Evolutionary conservation across 2,113 vertebrate species (phyloP).

Genomic region (Agapornis roseicollis): DNA sequence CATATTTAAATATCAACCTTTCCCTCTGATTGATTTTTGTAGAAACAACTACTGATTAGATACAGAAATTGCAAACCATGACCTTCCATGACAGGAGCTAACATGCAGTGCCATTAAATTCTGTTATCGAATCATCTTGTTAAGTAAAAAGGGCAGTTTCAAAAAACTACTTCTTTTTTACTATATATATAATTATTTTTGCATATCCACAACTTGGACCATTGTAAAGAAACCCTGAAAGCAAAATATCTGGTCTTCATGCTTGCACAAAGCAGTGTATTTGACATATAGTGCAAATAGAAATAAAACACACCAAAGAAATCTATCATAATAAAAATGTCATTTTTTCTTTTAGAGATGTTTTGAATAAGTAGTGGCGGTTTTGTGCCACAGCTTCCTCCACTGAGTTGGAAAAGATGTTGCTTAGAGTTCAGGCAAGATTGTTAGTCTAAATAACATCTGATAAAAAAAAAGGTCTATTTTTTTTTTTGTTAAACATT

Average conservation of each 20-base stretch:
- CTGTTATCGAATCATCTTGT: conserved; percentile 39
- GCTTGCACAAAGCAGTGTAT: neutral
- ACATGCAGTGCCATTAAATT: neutral
- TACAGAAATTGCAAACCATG: conserved; percentile 58
- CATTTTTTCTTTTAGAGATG: neutral
- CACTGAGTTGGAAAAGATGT: neutral
- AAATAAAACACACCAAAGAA: neutral
- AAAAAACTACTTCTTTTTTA: neutral
- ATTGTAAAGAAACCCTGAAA: neutral
- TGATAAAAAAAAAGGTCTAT: neutral
- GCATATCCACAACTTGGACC: neutral
- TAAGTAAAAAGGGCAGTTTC: conserved; percentile 45
- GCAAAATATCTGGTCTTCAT: neutral
- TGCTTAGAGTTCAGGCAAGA: neutral
- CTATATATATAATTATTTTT: neutral
- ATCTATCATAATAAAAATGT: neutral
- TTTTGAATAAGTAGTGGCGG: neutral
- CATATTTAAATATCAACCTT: conserved; percentile 79
- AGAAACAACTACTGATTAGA: conserved; percentile 71
- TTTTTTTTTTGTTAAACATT: neutral
- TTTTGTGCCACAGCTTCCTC: neutral
- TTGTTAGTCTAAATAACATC: neutral
- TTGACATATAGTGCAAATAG: neutral
- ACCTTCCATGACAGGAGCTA: conserved; percentile 66
- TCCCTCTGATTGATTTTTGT: conserved; percentile 74